Evolutionary conservation across 2,797 vertebrate genomes (phyloP), one percentile per base, ranked within the genome.

Genomic region (Gymnocypris eckloni): DNA sequence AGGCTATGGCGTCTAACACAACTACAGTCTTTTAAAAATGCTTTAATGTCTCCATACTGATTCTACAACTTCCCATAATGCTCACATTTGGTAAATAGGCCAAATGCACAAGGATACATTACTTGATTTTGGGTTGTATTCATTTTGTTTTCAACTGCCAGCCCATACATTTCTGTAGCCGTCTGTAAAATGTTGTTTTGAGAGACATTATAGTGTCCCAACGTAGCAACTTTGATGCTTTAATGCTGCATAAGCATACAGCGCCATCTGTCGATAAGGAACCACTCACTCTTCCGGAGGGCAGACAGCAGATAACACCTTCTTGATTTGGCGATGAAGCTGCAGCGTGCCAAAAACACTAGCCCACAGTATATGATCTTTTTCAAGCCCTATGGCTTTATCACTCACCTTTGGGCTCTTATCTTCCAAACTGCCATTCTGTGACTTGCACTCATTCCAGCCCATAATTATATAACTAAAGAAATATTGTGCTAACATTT

Each of bases 181-280:
- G 22, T 79, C 37, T 59, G 52, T 45, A 45, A 72, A 61, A 33
- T 13, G 39, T 56, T 52, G 20, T 41, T 10, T 56, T 22, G 8
- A 28, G 11, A 69, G 13, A 28, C 1, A 41, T 66, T 56, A 52
- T 15, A 48, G 39, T 64, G 50, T 59, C 72, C 82, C 82, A 48
- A 56, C 15, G 25, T 70, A 15, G 37, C 43, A 22, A 10, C 61
- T 66, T 20, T 25, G n/a, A 61, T 37, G 75, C 25, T 87, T 50
- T 20, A 13, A 78, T 50, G 71, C 61, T 84, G 82, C 41, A 64
- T 69, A 82, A 88, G 86, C 66, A 81, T 50, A 87, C 79, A 90
- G 86, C 90, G 90, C 88, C 90, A 89, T 89, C 90, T 89, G 84
- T 89, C 83, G 90, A 69, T 82, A n/a, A 66, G 5, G 37, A 39